Percentiles rank a stretch among this genome's conserved stretches.
These are phyloP conservation scores for Tachycineta bicolor DNA, from an alignment of 2,113 vertebrate species.

Conservation along the genomic window DNA sequence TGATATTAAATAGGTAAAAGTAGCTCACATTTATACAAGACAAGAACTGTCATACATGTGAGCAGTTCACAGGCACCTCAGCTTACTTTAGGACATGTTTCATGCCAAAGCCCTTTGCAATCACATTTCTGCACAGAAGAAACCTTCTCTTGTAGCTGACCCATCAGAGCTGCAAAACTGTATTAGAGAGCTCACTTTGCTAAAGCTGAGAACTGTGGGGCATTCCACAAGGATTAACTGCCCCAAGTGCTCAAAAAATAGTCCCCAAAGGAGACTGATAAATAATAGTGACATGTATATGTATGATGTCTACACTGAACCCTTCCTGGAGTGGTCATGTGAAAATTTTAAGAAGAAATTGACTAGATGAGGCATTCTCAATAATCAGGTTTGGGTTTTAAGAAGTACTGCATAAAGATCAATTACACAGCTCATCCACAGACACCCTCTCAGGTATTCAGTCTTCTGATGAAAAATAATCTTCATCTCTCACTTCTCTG, in stretches of 20 bases:
- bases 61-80: not conserved
- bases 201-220: not conserved
- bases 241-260: not conserved
- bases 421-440: not conserved
- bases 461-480: slow-evolving; percentile 82
- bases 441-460: slow-evolving; percentile 30
- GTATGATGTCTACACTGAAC: not conserved
- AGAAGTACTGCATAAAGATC: not conserved
- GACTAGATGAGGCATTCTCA: not conserved
- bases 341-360: not conserved
- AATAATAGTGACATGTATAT: not conserved
- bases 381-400: not conserved
- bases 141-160: not conserved
- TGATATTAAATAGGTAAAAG: not conserved
- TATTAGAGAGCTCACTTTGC: not conserved
- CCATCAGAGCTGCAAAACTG: not conserved
- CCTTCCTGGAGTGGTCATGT: not conserved
- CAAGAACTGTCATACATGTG: not conserved
- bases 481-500: slow-evolving; percentile 86
- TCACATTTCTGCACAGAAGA: not conserved
- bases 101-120: not conserved
- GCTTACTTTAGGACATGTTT: not conserved
- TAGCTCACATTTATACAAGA: not conserved
- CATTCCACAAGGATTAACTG: not conserved
- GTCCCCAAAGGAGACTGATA: not conserved